phyloP scores from a whole-genome alignment of 2,113 vertebrate genomes.

The Solenodon paradoxus region DNA sequence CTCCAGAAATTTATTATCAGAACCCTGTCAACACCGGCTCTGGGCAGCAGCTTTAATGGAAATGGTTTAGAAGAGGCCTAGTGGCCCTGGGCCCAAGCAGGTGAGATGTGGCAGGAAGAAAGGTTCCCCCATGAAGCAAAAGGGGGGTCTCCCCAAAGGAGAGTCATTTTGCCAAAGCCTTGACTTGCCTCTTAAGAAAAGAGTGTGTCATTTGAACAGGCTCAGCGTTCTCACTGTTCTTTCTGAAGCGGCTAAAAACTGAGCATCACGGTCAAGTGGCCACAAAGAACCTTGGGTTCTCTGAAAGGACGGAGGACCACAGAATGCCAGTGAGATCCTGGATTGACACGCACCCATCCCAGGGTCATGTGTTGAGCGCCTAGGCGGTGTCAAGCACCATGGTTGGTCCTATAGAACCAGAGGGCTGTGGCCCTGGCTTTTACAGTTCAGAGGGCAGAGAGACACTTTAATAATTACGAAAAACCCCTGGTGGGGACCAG shows the following conservation, averaged over 20 bases:
- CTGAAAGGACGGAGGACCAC: neutral
- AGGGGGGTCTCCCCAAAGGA: neutral
- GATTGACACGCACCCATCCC: neutral
- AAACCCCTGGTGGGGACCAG: neutral
- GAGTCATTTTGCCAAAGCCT: neutral
- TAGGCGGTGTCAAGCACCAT: neutral
- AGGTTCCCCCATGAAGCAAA: neutral
- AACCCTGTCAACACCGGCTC: neutral
- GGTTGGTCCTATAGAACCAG: neutral
- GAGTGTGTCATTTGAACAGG: neutral
- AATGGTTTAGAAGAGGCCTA: neutral
- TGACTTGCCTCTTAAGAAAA: neutral
- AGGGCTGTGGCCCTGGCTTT: neutral
- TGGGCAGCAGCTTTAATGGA: neutral
- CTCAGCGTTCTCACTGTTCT: neutral
- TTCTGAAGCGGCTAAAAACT: neutral
- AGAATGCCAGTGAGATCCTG: neutral
- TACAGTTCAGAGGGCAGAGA: neutral
- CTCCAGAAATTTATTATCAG: neutral
- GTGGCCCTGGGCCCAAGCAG: neutral
- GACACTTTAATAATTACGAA: neutral
- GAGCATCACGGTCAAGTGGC: neutral
- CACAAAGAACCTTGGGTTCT: neutral
- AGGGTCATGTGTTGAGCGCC: fast-evolving
- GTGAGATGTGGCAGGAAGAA: neutral